Conservation (phyloP, 2,113 vertebrate genomes). For the Chlamydotis undulata region DNA sequence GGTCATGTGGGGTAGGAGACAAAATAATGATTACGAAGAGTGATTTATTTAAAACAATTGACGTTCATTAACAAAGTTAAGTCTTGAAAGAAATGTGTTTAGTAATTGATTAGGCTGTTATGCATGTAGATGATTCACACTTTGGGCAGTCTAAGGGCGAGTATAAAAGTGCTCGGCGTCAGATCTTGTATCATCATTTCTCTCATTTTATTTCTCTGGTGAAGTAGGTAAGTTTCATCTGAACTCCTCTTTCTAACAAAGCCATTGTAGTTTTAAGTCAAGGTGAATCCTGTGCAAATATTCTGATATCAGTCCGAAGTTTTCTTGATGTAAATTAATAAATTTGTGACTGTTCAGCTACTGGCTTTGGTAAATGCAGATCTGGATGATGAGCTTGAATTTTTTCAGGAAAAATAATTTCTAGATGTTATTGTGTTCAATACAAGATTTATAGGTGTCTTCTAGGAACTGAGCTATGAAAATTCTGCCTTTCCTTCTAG, state of each 20-base stretch:
- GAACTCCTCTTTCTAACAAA: background rate
- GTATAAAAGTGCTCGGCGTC: constrained; percentile 5
- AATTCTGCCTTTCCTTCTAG: background rate
- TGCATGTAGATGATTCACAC: background rate
- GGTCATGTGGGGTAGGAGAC: background rate
- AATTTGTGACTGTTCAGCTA: background rate
- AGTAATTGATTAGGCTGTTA: background rate
- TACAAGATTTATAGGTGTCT: too few relatives aligned
- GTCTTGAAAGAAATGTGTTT: background rate
- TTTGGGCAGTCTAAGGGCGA: background rate
- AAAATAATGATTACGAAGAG: background rate
- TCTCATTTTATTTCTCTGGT: background rate
- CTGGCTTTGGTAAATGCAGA: background rate
- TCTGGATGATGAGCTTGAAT: background rate
- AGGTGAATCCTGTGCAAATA: background rate
- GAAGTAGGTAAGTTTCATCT: constrained; percentile 25
- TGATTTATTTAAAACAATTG: background rate
- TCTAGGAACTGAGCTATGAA: accelerated
- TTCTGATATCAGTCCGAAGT: background rate
- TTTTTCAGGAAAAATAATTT: background rate
- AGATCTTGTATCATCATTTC: background rate
- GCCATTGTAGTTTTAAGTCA: background rate
- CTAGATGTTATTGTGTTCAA: background rate
- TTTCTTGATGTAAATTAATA: background rate
- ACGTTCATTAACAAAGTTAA: background rate